phyloP scores from a whole-genome alignment of 2,888 invertebrate species.

The Macrosoma leucophasiata region DNA sequence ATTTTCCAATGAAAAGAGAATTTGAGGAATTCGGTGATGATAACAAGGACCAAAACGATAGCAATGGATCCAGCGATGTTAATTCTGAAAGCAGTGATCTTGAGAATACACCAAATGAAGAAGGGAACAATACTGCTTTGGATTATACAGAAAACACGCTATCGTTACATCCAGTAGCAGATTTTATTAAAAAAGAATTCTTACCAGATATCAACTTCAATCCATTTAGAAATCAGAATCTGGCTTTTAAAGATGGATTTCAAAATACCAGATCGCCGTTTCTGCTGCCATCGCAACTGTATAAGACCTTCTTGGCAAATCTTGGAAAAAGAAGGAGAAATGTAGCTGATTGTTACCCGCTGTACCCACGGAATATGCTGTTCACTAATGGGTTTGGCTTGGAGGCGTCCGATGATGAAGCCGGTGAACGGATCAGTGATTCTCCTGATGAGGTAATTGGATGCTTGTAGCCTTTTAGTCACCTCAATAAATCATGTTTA shows the following conservation, averaged over 20 bases:
- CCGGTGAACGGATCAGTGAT: slow-evolving; percentile 55
- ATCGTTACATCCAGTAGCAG: slow-evolving; percentile 59
- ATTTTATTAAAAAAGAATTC: slow-evolving; percentile 70
- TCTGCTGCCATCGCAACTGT: slow-evolving; percentile 84
- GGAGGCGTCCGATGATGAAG: slow-evolving; percentile 65
- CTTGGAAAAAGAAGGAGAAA: slow-evolving; percentile 65
- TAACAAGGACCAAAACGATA: slow-evolving; percentile 53
- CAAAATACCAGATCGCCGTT: slow-evolving; percentile 67
- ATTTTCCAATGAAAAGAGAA: slow-evolving; percentile 65
- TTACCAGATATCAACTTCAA: slow-evolving; percentile 66
- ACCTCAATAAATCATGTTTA: too few species aligned
- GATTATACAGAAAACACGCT: slow-evolving; percentile 62
- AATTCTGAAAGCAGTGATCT: slow-evolving; percentile 63
- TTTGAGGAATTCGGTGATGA: slow-evolving; percentile 56
- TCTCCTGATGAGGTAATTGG: slow-evolving; percentile 68
- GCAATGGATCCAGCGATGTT: slow-evolving; percentile 53
- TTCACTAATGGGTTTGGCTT: slow-evolving; percentile 64
- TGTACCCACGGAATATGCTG: slow-evolving; percentile 74
- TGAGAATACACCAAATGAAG: slow-evolving; percentile 53
- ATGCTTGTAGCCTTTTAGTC: background rate
- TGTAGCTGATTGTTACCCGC: slow-evolving; percentile 62
- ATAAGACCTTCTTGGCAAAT: slow-evolving; percentile 85
- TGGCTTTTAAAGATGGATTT: slow-evolving; percentile 58
- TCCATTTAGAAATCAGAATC: slow-evolving; percentile 60
- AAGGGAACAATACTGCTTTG: slow-evolving; percentile 43